These are phyloP conservation scores for Oreochromis aureus DNA, from an alignment of 2,113 vertebrate species.

Conservation along the genomic window DNA sequence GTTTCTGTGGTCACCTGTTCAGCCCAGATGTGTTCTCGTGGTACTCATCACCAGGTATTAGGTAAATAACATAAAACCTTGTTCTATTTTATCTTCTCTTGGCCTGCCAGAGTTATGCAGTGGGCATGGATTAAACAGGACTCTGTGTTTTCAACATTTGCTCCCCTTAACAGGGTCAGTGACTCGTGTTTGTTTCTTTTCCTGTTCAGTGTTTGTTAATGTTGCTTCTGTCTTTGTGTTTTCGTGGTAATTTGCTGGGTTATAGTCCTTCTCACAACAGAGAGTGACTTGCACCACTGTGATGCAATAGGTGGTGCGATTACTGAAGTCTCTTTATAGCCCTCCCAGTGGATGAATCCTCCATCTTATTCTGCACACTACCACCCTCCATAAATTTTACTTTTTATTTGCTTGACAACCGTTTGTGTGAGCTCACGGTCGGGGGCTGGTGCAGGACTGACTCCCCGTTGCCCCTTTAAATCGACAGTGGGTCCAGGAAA, in stretches of 20 bases:
- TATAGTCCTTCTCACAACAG: slow-evolving; percentile 46
- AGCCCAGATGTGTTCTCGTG: neutral
- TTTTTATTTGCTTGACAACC: slow-evolving; percentile 72
- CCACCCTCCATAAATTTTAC: slow-evolving; percentile 68
- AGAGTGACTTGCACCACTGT: slow-evolving; percentile 59
- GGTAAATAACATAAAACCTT: neutral
- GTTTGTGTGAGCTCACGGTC: slow-evolving; percentile 62
- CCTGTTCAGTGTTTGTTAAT: slow-evolving; percentile 37
- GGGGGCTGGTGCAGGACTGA: slow-evolving; percentile 57
- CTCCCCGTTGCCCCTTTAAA: slow-evolving; percentile 61
- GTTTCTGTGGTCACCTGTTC: neutral
- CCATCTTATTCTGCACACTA: slow-evolving; percentile 36
- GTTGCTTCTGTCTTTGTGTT: slow-evolving; percentile 62
- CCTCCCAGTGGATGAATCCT: slow-evolving; percentile 42
- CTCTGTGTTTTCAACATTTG: neutral
- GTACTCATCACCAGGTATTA: neutral
- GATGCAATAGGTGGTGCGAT: slow-evolving; percentile 62
- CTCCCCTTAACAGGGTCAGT: slow-evolving; percentile 22
- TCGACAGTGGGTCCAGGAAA: slow-evolving; percentile 52
- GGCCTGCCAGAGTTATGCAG: neutral
- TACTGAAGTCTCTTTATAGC: slow-evolving; percentile 65
- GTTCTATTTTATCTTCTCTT: slow-evolving; percentile 7
- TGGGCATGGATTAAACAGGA: neutral
- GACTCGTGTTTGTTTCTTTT: slow-evolving; percentile 46
- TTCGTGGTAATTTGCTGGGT: slow-evolving; percentile 57